phyloP scores from a whole-genome alignment of 2,888 invertebrate species.

The Eulithis prunata region DNA sequence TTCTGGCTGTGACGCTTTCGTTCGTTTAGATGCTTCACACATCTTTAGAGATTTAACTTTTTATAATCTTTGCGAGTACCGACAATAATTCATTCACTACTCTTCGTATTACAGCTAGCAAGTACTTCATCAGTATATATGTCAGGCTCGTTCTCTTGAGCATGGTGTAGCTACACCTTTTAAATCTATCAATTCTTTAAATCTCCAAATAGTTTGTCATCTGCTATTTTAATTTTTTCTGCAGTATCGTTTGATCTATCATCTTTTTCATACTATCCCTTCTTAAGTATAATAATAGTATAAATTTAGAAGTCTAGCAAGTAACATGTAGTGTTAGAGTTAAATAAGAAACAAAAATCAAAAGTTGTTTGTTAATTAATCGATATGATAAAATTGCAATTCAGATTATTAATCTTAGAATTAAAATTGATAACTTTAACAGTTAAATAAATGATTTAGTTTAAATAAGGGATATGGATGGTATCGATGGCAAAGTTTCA shows the following conservation, averaged over 20 bases:
- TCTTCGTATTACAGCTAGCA: conserved; percentile 41
- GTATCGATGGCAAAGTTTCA: conserved; percentile 63
- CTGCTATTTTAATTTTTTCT: conserved; percentile 38
- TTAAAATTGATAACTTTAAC: conserved; percentile 66
- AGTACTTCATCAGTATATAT: conserved; percentile 23
- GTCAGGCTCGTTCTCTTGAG: conserved; percentile 2
- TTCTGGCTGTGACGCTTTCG: conserved; percentile 81
- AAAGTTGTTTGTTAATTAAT: conserved; percentile 84
- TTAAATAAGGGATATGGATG: conserved; percentile 51
- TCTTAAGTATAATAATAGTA: conserved; percentile 68
- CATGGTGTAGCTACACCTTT: background rate
- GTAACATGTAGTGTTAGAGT: conserved; percentile 71
- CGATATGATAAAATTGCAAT: conserved; percentile 80
- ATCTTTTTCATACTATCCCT: conserved; percentile 58
- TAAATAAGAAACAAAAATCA: conserved; percentile 68
- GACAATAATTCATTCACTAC: conserved; percentile 63
- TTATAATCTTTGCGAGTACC: conserved; percentile 57
- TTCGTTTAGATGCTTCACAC: conserved; percentile 70
- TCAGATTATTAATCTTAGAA: conserved; percentile 81
- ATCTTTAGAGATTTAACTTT: conserved; percentile 50
- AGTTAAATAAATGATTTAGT: conserved; percentile 68
- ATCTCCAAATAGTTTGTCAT: conserved; percentile 45
- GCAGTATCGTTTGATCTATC: conserved; percentile 48
- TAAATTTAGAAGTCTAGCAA: conserved; percentile 68
- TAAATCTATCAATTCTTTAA: conserved; percentile 62